A percentile compares a stretch with the other conserved stretches of the same genome.
Conservation (phyloP, 2,797 vertebrate genomes). For the Diglossa cyanea region DNA sequence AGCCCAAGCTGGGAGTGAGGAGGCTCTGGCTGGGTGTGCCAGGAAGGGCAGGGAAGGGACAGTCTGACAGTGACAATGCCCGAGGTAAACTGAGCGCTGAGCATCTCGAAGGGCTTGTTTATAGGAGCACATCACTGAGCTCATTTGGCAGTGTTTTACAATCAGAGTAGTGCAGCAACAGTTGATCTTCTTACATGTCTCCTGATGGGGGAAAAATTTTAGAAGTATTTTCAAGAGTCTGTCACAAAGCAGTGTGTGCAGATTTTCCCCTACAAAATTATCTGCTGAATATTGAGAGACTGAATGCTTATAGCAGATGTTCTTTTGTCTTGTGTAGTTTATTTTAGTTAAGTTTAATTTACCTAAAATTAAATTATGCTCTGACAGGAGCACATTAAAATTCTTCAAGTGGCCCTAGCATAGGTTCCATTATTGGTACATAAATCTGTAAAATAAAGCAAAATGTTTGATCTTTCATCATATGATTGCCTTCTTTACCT, state of each 20-base stretch:
- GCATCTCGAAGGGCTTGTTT: not conserved
- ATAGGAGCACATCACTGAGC: not conserved
- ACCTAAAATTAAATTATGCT: not conserved
- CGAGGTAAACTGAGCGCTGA: not conserved
- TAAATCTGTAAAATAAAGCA: not conserved
- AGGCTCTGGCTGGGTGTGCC: not conserved
- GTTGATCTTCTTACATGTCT: accelerated
- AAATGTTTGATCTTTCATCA: not conserved
- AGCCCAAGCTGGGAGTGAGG: not conserved
- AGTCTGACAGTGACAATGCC: not conserved
- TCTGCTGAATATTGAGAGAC: not conserved
- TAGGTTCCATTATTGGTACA: not conserved
- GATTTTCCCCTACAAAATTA: not conserved
- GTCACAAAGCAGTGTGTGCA: not conserved
- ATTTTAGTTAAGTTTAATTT: not conserved
- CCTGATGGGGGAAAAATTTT: not conserved
- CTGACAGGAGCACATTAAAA: not conserved
- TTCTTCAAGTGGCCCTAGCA: not conserved
- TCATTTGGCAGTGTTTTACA: not conserved
- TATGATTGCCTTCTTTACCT: not conserved
- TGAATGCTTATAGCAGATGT: not conserved
- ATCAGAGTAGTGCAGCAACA: not conserved
- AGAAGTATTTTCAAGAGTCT: not conserved
- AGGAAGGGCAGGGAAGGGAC: not conserved
- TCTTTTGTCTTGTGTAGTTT: not conserved